Percentiles rank a stretch among this genome's conserved stretches.
These are phyloP conservation scores for Otus sunia DNA, from an alignment of 2,113 vertebrate genomes.

Conservation along the genomic window DNA sequence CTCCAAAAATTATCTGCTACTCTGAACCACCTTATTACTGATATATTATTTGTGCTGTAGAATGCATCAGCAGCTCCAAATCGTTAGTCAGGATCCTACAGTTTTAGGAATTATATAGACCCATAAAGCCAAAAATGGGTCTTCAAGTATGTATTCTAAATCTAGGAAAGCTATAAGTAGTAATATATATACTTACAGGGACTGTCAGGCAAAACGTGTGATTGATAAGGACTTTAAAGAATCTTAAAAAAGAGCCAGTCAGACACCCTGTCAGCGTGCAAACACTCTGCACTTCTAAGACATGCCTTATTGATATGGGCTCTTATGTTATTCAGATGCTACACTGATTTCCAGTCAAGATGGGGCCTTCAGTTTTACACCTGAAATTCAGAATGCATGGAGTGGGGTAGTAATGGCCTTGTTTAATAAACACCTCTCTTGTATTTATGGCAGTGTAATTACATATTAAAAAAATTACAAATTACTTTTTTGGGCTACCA, in stretches of 20 bases:
- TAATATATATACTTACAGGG: background rate
- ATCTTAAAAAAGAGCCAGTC: background rate
- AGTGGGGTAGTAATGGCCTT: background rate
- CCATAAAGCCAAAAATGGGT: background rate
- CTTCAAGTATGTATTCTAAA: background rate
- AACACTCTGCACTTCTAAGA: background rate
- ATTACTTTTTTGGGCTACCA: background rate
- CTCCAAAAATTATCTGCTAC: background rate
- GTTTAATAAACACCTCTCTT: background rate
- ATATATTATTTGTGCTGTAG: background rate
- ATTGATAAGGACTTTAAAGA: background rate
- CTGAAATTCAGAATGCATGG: background rate
- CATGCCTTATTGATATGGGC: background rate
- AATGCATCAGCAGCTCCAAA: background rate
- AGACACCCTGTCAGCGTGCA: background rate
- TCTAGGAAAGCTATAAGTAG: background rate
- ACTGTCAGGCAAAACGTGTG: background rate
- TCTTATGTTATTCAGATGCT: background rate
- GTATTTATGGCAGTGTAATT: background rate
- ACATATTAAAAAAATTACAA: background rate
- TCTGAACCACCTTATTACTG: background rate
- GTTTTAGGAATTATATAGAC: background rate
- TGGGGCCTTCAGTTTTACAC: background rate
- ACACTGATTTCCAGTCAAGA: background rate
- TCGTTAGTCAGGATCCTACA: background rate